phyloP scores from a whole-genome alignment of 2,797 vertebrate genomes.

The Sphenodon punctatus region DNA sequence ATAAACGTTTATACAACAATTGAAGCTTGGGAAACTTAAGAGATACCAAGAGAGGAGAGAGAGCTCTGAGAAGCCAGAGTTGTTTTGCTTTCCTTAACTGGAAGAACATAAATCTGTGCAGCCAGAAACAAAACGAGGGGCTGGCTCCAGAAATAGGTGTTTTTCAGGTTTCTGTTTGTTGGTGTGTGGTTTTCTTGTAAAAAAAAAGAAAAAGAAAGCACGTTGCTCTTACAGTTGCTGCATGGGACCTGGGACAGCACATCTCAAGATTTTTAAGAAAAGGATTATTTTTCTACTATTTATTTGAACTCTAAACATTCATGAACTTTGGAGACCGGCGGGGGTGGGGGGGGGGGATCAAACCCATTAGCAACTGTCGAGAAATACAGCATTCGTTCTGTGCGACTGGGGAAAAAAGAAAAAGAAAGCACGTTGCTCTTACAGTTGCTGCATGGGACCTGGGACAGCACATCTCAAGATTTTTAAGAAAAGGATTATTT shows the following conservation, averaged over 20 bases:
- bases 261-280: constrained; percentile 85
- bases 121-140: constrained; percentile 5
- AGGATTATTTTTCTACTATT: constrained; percentile 99
- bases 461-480: constrained; percentile 79
- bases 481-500: constrained; percentile 93
- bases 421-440: constrained; percentile 26
- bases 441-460: constrained; percentile 34
- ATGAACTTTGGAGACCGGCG: constrained; percentile 61
- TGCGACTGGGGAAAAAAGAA: constrained; percentile 22
- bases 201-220: constrained; percentile 28
- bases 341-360: constrained; percentile 47
- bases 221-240: constrained; percentile 19
- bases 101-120: constrained; percentile 55
- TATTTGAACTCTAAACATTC: constrained; percentile 87
- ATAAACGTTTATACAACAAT: constrained; percentile 34
- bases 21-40: constrained; percentile 41
- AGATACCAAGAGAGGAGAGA: not conserved
- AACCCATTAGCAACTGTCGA: constrained; percentile 29
- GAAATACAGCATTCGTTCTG: constrained; percentile 23
- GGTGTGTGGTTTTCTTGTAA: constrained; percentile 23
- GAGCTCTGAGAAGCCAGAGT: constrained; percentile 27
- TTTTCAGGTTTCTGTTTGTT: not conserved
- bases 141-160: not conserved
- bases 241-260: constrained; percentile 67
- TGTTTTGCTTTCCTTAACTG: constrained; percentile 66